Base-by-base conservation (phyloP, 2,888 invertebrate species). In the Hirtodrosophila cameraria region DNA sequence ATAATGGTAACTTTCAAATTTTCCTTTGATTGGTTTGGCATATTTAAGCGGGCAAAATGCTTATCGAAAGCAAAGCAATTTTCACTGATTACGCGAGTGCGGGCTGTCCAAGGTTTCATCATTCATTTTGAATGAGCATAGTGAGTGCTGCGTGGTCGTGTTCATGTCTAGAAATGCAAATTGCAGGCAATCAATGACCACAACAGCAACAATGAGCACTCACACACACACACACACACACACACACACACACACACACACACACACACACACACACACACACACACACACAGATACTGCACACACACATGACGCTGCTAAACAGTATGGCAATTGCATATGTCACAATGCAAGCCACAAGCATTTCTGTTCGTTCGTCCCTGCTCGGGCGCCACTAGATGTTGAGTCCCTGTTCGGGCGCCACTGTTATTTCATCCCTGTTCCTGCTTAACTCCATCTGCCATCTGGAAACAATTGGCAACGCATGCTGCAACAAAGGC, bases 161-260 rank as follows among this genome's bases (percentile, higher is more conserved):
- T 69, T 74, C 78, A 69, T 77, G 75, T 58, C 64, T 45, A 49
- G 75, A 69, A 78, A 78, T 78, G 70, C 75, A 78, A 74, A 74
- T 74, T 78, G 74, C 71, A 42, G 60, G 38, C 66, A 66, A 66
- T 66, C 66, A 66, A 66, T 65, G 50, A 59, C 58, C 66, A 52
- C 55, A 74, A 55, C 64, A 74, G 48, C 53, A 53, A 59, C 50
- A 57, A 57, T 64, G 39, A 53, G 15, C 36, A 46, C n/a, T 1
- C 7, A 5, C 46, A 46, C 25, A 16, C 33, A 35, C 23, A 45
- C 23, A 30, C 8, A 15, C 16, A 8, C 16, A 23, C 20, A 38
- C 1, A n/a, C 7, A 16, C 20, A 36, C 7, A 3, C 8, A 36
- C 11, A 1, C 3, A 33, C 2, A n/a, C n/a, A n/a, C 7, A 6